These are phyloP conservation scores for Muntiacus reevesi DNA, from an alignment of 2,113 vertebrate species.

Conservation along the genomic window DNA sequence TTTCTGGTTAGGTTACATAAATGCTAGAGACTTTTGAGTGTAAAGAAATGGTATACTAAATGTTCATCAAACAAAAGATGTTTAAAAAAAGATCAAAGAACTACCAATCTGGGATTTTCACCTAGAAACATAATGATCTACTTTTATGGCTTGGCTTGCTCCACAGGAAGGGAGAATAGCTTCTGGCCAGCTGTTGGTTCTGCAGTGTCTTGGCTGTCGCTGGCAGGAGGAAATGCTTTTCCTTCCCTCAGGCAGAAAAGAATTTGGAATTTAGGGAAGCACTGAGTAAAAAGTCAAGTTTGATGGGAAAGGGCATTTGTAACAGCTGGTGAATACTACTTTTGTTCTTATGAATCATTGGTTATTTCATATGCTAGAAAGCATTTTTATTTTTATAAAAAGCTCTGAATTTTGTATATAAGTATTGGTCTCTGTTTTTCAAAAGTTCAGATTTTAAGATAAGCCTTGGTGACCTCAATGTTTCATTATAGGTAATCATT, in stretches of 20 bases:
- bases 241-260: slow-evolving; percentile 8
- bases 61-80: slow-evolving; percentile 10
- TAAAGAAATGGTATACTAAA: neutral
- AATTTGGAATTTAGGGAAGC: neutral
- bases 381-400: neutral
- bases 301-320: neutral
- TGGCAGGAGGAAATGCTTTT: neutral
- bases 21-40: slow-evolving; percentile 4
- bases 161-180: slow-evolving; percentile 27
- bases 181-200: slow-evolving; percentile 51
- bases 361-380: neutral
- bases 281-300: neutral
- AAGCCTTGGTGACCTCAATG: neutral
- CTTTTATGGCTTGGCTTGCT: neutral
- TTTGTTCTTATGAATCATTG: neutral
- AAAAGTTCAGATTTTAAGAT: neutral
- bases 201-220: neutral
- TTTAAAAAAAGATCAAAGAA: slow-evolving; percentile 23
- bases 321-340: neutral
- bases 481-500: neutral
- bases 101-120: slow-evolving; percentile 20
- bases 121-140: neutral
- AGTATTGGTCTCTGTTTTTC: neutral
- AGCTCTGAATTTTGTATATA: neutral
- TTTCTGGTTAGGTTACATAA: neutral